These are phyloP conservation scores for Pseudococcus longispinus DNA, from an alignment of 2,888 invertebrate species.

Conservation along the genomic window DNA sequence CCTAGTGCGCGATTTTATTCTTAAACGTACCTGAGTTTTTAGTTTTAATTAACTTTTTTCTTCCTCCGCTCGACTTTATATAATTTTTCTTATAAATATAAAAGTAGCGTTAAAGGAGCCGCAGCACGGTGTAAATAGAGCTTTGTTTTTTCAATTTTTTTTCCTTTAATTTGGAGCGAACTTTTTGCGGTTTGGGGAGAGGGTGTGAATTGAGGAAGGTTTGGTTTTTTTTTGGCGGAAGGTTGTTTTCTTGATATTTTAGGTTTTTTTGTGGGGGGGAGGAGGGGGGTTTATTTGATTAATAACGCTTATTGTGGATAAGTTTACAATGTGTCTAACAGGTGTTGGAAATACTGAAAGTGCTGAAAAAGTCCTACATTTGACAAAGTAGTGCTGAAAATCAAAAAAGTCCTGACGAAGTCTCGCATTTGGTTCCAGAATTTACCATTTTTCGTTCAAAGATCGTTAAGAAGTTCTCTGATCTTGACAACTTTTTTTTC, in stretches of 20 bases:
- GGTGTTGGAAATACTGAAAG: no score
- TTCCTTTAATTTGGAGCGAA: neutral
- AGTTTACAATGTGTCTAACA: no score
- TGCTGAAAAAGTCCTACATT: no score
- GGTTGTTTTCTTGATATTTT: neutral
- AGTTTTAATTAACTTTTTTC: conserved; percentile 16
- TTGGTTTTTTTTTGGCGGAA: neutral
- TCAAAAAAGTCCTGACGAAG: no score
- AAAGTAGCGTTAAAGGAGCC: neutral
- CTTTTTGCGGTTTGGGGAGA: neutral
- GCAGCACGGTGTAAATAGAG: neutral
- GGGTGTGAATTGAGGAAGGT: neutral
- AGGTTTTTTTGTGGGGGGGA: no score
- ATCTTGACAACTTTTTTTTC: no score
- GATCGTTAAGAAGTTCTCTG: no score
- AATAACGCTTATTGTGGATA: no score
- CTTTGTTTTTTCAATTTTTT: neutral
- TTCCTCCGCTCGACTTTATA: neutral
- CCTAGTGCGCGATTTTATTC: conserved; percentile 13
- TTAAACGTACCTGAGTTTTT: conserved; percentile 18
- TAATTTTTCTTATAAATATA: neutral
- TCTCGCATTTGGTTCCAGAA: no score
- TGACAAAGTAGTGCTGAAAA: no score
- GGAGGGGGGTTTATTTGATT: neutral
- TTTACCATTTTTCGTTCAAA: no score